A percentile compares a stretch with the other conserved stretches of the same genome.
phyloP scores from a whole-genome alignment of 2,888 invertebrate species.

The Scaptomyza flava region DNA sequence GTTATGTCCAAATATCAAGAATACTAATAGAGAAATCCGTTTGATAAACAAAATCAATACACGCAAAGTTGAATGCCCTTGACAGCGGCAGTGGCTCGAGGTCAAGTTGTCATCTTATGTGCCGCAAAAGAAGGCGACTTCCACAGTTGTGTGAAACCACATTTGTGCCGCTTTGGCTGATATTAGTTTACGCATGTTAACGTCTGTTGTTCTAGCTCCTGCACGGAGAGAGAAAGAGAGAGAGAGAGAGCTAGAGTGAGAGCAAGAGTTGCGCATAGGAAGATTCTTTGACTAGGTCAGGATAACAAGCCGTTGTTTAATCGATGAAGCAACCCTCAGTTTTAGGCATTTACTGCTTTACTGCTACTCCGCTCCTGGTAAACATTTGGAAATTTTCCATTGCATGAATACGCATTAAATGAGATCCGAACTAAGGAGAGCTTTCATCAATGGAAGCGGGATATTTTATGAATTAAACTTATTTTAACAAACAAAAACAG shows the following conservation, averaged over 20 bases:
- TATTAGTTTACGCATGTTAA: conserved; percentile 57
- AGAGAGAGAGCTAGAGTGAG: conserved; percentile 6
- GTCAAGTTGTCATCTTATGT: conserved; percentile 35
- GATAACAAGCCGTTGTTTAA: conserved; percentile 63
- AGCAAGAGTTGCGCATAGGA: conserved; percentile 40
- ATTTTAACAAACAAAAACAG: background rate
- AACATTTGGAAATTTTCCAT: conserved; percentile 72
- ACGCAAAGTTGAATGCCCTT: conserved; percentile 63
- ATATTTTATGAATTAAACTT: too few species aligned
- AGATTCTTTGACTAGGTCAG: conserved; percentile 71
- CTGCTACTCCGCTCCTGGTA: too few species aligned
- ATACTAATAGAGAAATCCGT: conserved; percentile 10
- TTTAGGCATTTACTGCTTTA: conserved; percentile 1
- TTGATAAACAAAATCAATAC: conserved; percentile 3
- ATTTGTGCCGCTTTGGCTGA: conserved; percentile 43
- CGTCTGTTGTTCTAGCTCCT: background rate
- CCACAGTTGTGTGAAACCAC: conserved; percentile 17
- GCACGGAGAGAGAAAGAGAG: conserved; percentile 1
- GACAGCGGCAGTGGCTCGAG: conserved; percentile 28
- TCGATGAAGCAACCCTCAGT: conserved; percentile 61
- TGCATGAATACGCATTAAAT: conserved; percentile 24
- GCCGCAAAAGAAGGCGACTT: conserved; percentile 17
- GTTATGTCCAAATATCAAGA: background rate
- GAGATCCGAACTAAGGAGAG: background rate
- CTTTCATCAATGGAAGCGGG: background rate